Evolutionary conservation across 2,113 vertebrate species (phyloP).

Genomic region (Thalassarche chlororhynchos): DNA sequence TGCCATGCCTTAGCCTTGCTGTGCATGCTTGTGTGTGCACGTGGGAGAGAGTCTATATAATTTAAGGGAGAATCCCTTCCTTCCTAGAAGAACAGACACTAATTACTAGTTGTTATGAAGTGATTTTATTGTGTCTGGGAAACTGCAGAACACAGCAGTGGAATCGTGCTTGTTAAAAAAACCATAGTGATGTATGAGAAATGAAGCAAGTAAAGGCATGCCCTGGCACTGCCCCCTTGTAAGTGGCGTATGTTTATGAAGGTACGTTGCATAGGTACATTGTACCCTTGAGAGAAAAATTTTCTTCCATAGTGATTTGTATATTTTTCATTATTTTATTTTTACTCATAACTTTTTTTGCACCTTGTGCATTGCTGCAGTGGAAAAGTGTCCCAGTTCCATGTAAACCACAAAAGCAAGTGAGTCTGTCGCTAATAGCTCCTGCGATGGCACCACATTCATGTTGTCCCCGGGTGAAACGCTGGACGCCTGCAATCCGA

Average conservation of each 20-base stretch:
- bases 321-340: background rate
- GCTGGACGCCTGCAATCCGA: rapidly evolving
- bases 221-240: background rate
- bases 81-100: background rate
- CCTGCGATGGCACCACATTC: background rate
- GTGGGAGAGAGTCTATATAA: background rate
- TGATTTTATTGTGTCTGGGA: background rate
- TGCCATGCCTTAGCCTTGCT: background rate
- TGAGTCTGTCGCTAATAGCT: background rate
- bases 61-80: background rate
- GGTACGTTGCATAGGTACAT: background rate
- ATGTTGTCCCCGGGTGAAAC: background rate
- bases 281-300: background rate
- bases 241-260: background rate
- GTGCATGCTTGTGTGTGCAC: background rate
- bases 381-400: background rate
- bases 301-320: background rate
- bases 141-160: background rate
- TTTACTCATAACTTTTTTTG: background rate
- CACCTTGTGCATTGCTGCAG: background rate
- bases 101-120: background rate
- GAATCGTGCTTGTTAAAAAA: background rate
- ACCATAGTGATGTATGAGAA: background rate
- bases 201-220: background rate
- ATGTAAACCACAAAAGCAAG: background rate